These are phyloP conservation scores for Volucella inanis DNA, from an alignment of 2,888 invertebrate genomes.

Conservation along the genomic window DNA sequence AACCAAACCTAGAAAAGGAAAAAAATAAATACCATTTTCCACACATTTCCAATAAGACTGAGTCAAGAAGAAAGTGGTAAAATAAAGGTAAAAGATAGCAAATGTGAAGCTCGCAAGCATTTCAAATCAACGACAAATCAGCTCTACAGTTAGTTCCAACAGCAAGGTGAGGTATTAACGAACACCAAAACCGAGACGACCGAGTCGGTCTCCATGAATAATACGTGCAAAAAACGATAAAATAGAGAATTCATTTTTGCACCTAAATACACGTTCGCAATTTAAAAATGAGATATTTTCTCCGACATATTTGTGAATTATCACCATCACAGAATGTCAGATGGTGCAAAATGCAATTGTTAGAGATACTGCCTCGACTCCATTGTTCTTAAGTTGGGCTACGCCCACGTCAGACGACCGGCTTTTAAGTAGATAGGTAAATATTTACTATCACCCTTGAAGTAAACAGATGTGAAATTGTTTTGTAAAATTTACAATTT, in stretches of 20 bases:
- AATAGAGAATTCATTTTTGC: not conserved
- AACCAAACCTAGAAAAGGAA: constrained; percentile 22
- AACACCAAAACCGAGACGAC: not conserved
- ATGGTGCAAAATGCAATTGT: constrained; percentile 10
- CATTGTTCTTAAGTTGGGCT: constrained; percentile 62
- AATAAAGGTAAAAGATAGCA: not conserved
- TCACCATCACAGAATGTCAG: constrained; percentile 9
- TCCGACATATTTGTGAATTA: constrained; percentile 19
- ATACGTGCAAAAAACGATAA: constrained; percentile 5
- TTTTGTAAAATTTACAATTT: not conserved
- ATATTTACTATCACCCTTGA: constrained; percentile 47
- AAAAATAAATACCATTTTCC: not conserved
- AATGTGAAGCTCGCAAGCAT: not conserved
- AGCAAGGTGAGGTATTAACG: not conserved
- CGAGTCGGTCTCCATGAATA: not conserved
- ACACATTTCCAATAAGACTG: too few species aligned
- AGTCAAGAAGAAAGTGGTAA: constrained; percentile 37
- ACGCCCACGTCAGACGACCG: constrained; percentile 69
- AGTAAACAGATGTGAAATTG: constrained; percentile 29
- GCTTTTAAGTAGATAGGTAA: constrained; percentile 46
- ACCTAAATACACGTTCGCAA: constrained; percentile 1
- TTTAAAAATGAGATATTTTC: constrained; percentile 13
- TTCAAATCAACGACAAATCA: not conserved
- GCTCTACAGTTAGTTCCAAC: not conserved
- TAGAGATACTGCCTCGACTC: constrained; percentile 10